phyloP scores from a whole-genome alignment of 30 jellyfish, hydroid and myxozoan genomes.

The Chrysaora quinquecirrha region DNA sequence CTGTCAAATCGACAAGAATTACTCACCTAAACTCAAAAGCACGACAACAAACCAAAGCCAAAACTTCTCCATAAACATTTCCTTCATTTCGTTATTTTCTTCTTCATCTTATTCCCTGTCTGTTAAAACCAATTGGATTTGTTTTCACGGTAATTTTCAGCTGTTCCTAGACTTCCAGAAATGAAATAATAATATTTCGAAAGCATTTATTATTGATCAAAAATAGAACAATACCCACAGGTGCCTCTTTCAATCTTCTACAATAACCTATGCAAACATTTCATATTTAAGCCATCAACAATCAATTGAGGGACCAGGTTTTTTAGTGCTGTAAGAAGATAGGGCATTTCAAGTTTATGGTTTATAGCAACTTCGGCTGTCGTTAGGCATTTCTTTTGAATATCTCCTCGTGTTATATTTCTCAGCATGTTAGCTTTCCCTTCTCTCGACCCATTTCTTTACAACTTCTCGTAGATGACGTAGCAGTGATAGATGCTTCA shows the following conservation, averaged over 20 bases:
- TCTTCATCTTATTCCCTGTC: background rate
- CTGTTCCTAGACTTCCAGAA: constrained; percentile 1
- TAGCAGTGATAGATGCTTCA: too few relatives aligned
- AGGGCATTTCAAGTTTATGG: too few relatives aligned
- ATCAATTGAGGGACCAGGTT: background rate
- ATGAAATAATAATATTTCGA: background rate
- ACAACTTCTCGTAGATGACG: too few relatives aligned
- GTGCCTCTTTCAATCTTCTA: constrained; percentile 38
- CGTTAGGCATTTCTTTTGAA: too few relatives aligned
- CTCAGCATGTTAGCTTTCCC: too few relatives aligned
- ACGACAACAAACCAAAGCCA: background rate
- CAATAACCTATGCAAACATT: constrained; percentile 39
- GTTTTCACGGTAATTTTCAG: background rate
- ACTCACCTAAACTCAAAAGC: background rate
- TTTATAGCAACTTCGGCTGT: too few relatives aligned
- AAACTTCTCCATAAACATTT: background rate
- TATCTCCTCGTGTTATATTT: too few relatives aligned
- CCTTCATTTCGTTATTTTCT: background rate
- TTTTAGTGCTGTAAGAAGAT: too few relatives aligned
- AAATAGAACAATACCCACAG: constrained; percentile 55
- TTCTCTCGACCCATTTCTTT: too few relatives aligned
- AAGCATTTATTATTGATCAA: constrained; percentile 70
- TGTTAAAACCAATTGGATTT: background rate
- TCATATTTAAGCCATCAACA: constrained; percentile 15
- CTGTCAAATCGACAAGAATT: background rate